phyloP scores from a whole-genome alignment of 2,888 invertebrate genomes.

The Pyrrhia umbra region DNA sequence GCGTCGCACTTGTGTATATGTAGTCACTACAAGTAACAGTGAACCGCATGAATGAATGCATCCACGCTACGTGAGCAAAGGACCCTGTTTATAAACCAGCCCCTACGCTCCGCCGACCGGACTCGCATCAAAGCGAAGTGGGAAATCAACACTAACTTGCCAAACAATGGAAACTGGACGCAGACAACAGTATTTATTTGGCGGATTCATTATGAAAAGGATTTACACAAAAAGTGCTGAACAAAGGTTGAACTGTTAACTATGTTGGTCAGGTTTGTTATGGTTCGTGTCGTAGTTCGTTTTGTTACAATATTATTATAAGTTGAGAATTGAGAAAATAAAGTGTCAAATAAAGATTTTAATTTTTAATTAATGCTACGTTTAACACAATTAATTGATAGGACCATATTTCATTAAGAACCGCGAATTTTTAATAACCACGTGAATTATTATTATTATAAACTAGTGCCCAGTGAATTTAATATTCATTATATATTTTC shows the following conservation, averaged over 20 bases:
- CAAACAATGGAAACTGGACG: conserved; percentile 67
- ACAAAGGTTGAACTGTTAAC: conserved; percentile 32
- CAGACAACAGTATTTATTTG: conserved; percentile 52
- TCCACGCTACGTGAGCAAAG: conserved; percentile 79
- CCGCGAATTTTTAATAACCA: background rate
- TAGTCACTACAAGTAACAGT: conserved; percentile 66
- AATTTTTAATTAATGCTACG: background rate
- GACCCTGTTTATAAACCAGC: conserved; percentile 75
- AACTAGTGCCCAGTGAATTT: background rate
- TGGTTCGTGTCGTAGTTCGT: conserved; percentile 1
- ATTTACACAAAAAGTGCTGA: conserved; percentile 41
- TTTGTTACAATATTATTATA: conserved; percentile 10
- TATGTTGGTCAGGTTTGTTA: conserved; percentile 18
- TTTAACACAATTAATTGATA: background rate
- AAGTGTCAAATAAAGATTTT: background rate
- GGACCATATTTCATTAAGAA: background rate
- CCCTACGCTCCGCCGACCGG: conserved; percentile 70
- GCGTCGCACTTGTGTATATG: conserved; percentile 30
- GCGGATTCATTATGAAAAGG: conserved; percentile 49
- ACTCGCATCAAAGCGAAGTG: conserved; percentile 83
- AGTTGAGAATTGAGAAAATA: background rate
- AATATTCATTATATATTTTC: conserved; percentile 11
- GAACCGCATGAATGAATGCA: conserved; percentile 79
- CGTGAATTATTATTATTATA: background rate
- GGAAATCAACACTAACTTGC: conserved; percentile 80